phyloP scores from a whole-genome alignment of 2,797 vertebrate species.

The Acanthurus tractus region DNA sequence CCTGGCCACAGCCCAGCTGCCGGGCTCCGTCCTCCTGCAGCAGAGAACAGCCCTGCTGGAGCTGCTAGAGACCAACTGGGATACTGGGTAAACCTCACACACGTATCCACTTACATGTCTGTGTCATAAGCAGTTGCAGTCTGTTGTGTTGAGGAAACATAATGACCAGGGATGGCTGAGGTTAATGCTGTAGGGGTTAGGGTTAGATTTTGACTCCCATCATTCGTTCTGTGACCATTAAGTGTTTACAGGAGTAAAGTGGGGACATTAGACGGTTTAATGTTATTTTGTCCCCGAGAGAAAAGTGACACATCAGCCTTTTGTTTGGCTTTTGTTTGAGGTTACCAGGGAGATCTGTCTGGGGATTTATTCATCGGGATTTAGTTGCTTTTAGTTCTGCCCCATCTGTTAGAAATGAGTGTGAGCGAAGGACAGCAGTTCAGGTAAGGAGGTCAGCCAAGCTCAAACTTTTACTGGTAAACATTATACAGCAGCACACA shows the following conservation, averaged over 20 bases:
- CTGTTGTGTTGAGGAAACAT: conserved; percentile 3
- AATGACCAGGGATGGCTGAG: not conserved
- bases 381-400: conserved; percentile 33
- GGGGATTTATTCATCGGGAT: conserved; percentile 47
- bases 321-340: conserved; percentile 33
- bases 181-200: conserved; percentile 35
- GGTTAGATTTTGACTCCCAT: not conserved
- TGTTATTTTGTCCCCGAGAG: conserved; percentile 5
- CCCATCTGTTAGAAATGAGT: conserved; percentile 20
- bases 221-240: conserved; percentile 14
- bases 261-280: conserved; percentile 18
- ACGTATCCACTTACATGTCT: not conserved
- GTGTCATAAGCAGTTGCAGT: conserved; percentile 7
- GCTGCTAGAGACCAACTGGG: conserved; percentile 85
- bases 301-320: conserved; percentile 21
- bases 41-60: conserved; percentile 81
- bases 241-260: conserved; percentile 35
- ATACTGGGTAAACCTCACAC: conserved; percentile 81
- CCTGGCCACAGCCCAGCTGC: conserved; percentile 80
- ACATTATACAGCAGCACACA: not conserved
- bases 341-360: conserved; percentile 6
- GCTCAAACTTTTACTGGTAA: conserved; percentile 1
- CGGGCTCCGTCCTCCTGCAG: conserved; percentile 64
- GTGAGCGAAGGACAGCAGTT: conserved; percentile 21
- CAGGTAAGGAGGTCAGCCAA: conserved; percentile 17